phyloP scores from a whole-genome alignment of 2,113 vertebrate genomes.

The Python bivittatus region DNA sequence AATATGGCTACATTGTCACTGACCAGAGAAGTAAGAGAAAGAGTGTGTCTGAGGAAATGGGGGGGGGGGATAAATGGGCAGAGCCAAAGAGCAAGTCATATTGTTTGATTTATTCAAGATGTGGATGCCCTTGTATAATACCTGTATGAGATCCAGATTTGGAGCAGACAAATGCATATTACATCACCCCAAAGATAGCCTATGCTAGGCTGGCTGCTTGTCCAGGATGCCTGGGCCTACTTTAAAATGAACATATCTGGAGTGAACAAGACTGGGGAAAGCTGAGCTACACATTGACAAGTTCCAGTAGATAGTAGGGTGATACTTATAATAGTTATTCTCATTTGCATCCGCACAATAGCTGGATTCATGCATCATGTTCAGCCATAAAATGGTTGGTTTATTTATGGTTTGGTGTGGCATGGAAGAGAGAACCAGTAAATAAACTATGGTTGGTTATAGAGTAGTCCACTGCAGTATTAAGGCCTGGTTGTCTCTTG shows the following conservation, averaged over 20 bases:
- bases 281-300: not conserved
- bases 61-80: not conserved
- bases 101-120: not conserved
- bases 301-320: not conserved
- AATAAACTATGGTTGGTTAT: not conserved
- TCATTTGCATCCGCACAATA: not conserved
- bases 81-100: too few species aligned
- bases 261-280: not conserved
- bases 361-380: not conserved
- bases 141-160: not conserved
- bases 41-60: not conserved
- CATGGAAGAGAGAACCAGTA: not conserved
- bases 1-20: constrained; percentile 94
- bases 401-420: not conserved
- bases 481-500: not conserved
- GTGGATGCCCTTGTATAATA: not conserved
- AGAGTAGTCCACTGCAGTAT: not conserved
- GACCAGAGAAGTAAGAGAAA: constrained; percentile 82
- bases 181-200: not conserved
- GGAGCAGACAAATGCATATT: not conserved
- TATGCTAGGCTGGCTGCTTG: not conserved
- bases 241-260: not conserved
- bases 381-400: not conserved
- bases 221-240: not conserved
- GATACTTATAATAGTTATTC: not conserved